These are phyloP conservation scores for Drosophila infuscata DNA, from an alignment of 2,888 invertebrate species.

Conservation along the genomic window DNA sequence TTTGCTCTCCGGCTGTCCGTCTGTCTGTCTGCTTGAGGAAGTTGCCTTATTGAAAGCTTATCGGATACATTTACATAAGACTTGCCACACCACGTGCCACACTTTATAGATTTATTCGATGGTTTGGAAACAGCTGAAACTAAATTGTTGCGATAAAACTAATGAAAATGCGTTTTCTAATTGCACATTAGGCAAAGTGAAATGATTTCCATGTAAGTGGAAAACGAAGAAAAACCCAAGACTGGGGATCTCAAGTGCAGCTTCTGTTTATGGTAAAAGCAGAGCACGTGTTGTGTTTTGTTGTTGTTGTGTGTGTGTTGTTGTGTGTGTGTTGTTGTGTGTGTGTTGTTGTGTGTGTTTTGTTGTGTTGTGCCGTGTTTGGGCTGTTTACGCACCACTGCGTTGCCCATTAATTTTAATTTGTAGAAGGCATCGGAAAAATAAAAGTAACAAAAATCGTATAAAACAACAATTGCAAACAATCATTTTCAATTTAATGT, in stretches of 20 bases:
- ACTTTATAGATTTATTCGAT: conserved; percentile 1
- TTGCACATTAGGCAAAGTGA: conserved; percentile 83
- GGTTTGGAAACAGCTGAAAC: conserved; percentile 52
- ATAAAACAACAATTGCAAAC: conserved; percentile 77
- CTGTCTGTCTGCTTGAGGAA: not conserved
- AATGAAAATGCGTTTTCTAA: conserved; percentile 82
- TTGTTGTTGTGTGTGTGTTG: conserved; percentile 8
- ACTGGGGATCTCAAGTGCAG: conserved; percentile 76
- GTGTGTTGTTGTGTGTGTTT: conserved; percentile 14
- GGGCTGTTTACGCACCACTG: conserved; percentile 76
- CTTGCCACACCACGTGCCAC: conserved; percentile 33
- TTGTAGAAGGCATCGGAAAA: conserved; percentile 60
- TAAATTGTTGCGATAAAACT: conserved; percentile 79
- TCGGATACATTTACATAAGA: conserved; percentile 57
- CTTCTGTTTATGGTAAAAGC: conserved; percentile 70
- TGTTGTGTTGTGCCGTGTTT: conserved; percentile 58
- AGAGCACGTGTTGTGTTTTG: conserved; percentile 24
- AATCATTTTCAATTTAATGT: conserved; percentile 84
- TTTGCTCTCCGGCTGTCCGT: not conserved
- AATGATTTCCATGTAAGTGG: conserved; percentile 73
- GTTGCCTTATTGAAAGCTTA: conserved; percentile 65
- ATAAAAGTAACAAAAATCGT: conserved; percentile 17
- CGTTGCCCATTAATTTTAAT: conserved; percentile 82
- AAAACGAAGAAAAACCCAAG: conserved; percentile 15
- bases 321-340: conserved; percentile 8